Conservation (phyloP, 2,888 invertebrate species). For the Germaria angustata region DNA sequence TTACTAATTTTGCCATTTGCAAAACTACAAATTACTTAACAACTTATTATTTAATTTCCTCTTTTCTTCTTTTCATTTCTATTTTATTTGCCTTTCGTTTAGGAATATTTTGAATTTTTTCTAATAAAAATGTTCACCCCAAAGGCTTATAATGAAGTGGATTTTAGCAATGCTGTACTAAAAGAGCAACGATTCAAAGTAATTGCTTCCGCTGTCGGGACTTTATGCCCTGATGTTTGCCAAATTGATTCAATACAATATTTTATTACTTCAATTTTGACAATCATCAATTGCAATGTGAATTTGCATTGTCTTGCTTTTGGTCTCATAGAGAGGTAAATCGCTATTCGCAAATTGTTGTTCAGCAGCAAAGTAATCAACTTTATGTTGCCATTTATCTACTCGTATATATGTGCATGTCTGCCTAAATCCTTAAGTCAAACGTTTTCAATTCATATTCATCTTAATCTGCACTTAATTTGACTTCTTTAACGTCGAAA, state of each 20-base stretch:
- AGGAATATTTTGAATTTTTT: neutral
- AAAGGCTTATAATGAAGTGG: neutral
- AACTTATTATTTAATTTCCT: constrained; percentile 17
- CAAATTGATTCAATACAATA: constrained; percentile 34
- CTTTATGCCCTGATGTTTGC: constrained; percentile 34
- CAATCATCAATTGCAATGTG: constrained; percentile 19
- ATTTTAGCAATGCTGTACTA: neutral
- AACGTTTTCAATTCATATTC: neutral
- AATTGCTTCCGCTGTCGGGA: constrained; percentile 5
- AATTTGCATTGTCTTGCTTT: neutral
- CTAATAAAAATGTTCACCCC: neutral
- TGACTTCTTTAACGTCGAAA: neutral
- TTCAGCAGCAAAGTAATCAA: constrained; percentile 2
- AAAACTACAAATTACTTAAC: neutral
- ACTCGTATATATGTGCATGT: neutral
- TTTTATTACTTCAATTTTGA: constrained; percentile 53
- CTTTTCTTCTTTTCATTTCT: neutral
- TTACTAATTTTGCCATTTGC: neutral
- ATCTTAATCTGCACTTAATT: neutral
- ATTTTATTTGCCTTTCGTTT: constrained; percentile 11
- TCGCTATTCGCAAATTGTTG: neutral
- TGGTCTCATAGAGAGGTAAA: neutral
- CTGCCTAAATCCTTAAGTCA: neutral
- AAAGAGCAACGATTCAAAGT: neutral
- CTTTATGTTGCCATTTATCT: neutral